Evolutionary conservation across 2,113 vertebrate genomes (phyloP).

Genomic region (Bufo bufo): DNA sequence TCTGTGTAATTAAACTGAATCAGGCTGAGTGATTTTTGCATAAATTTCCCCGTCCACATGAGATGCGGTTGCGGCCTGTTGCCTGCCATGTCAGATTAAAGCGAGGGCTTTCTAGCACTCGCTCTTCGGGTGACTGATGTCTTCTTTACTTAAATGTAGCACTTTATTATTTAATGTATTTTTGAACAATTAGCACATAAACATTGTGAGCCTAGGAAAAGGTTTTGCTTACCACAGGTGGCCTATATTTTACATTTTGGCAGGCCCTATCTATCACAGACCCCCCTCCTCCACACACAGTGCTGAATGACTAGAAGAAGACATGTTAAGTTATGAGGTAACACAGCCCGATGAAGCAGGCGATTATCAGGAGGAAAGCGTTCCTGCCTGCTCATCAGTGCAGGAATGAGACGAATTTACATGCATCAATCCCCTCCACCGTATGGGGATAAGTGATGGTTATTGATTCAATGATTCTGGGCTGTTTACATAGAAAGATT

Average conservation of each 20-base stretch:
- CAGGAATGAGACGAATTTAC: too few relatives aligned
- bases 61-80: slow-evolving; percentile 10
- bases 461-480: too few relatives aligned
- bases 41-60: slow-evolving; percentile 14
- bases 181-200: slow-evolving; percentile 21
- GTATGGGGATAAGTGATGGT: too few relatives aligned
- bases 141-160: not conserved
- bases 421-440: too few relatives aligned
- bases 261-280: not conserved
- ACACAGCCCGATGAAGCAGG: too few relatives aligned
- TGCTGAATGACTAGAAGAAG: too few relatives aligned
- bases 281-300: not conserved
- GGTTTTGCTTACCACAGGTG: not conserved
- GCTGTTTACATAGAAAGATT: too few relatives aligned
- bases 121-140: slow-evolving; percentile 25
- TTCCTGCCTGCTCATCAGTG: too few relatives aligned
- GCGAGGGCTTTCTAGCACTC: not conserved
- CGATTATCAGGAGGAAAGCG: too few relatives aligned
- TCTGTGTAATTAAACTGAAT: slow-evolving; percentile 35
- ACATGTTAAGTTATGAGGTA: too few relatives aligned
- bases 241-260: not conserved
- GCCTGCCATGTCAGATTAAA: slow-evolving; percentile 24
- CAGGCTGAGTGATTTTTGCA: slow-evolving; percentile 24
- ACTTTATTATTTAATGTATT: slow-evolving; percentile 43
- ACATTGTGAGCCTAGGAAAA: not conserved